Evolutionary conservation across 2,888 invertebrate species (phyloP), one percentile per base, ranked within the genome.

Genomic region (Liodrosophila aerea): DNA sequence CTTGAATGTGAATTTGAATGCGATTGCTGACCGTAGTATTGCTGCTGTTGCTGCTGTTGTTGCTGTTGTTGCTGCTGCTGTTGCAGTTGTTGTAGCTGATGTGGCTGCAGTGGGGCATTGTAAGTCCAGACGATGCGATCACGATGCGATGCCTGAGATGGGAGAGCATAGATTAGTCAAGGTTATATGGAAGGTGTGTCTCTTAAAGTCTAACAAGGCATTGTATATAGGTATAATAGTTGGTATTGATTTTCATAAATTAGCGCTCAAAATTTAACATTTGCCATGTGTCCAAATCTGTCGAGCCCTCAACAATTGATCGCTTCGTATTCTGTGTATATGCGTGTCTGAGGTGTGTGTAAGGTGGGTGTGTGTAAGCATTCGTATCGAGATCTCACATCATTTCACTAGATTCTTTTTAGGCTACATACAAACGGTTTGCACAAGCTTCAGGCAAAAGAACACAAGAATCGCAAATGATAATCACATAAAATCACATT

Each of bases 51-150:
- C 7, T 80, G 77, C 11, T 83, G 78, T 0, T 75, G 86, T 0
- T 73, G 80, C 7, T 72, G 78, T 0, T 50, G 64, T 0, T 62
- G 54, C 0, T 56, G 65, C 2, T 74, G 76, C 1, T 76, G 77
- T 4, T 76, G 77, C 12, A 76, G 74, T 34, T 81, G 70, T 40
- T 85, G 84, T 51, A 88, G 75, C 49, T 92, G 84, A 71, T 89
- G 88, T 29, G 86, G 85, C 69, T 87, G 85, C 59, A 90, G 64
- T n/a, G 96, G 96, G 60, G 96, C 96, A 91, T 96, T 97, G 92
- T 96, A 96, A 47, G 96, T 96, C 96, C 96, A 96, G 47, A 96
- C 96, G 88, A 96, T 96, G 82, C 96, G 93, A 89, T 90, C 90
- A 59, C 88, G 88, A 84, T 88, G 88, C 47, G 89, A 90, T 69